Evolutionary conservation across 2,888 invertebrate genomes (phyloP).

Genomic region (Chironomus riparius): DNA sequence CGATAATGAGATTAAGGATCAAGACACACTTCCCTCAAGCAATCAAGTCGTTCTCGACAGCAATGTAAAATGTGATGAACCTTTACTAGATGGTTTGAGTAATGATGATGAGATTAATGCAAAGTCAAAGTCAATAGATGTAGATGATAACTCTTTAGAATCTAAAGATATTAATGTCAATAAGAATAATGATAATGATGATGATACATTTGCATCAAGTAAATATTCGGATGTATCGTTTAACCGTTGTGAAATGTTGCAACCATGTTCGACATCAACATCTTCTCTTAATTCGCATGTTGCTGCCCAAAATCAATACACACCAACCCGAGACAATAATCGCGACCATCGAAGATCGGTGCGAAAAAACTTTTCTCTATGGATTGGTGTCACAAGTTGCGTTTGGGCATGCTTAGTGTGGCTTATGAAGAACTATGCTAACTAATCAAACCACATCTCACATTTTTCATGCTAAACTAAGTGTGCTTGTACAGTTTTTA

Average conservation of each 20-base stretch:
- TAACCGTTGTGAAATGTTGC: constrained; percentile 16
- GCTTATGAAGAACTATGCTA: constrained; percentile 46
- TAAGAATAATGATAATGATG: not conserved
- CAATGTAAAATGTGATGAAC: no score
- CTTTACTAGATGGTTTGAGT: no score
- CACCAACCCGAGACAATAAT: constrained; percentile 20
- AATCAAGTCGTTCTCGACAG: no score
- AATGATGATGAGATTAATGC: no score
- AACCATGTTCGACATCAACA: constrained; percentile 7
- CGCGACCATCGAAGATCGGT: constrained; percentile 24
- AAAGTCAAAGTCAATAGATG: not conserved
- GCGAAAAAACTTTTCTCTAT: constrained; percentile 56
- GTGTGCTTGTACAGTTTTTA: not conserved
- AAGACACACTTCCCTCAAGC: no score
- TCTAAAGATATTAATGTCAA: not conserved
- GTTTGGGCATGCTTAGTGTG: constrained; percentile 74
- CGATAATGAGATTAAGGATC: not conserved
- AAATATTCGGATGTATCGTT: constrained; percentile 19
- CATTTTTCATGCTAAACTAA: not conserved
- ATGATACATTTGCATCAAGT: constrained; percentile 15
- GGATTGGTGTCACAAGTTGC: constrained; percentile 83
- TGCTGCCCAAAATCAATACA: not conserved
- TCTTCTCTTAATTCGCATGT: not conserved
- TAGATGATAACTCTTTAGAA: constrained; percentile 4
- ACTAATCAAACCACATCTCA: not conserved